phyloP scores from a whole-genome alignment of 2,797 vertebrate genomes.

The Buphagus erythrorhynchus region DNA sequence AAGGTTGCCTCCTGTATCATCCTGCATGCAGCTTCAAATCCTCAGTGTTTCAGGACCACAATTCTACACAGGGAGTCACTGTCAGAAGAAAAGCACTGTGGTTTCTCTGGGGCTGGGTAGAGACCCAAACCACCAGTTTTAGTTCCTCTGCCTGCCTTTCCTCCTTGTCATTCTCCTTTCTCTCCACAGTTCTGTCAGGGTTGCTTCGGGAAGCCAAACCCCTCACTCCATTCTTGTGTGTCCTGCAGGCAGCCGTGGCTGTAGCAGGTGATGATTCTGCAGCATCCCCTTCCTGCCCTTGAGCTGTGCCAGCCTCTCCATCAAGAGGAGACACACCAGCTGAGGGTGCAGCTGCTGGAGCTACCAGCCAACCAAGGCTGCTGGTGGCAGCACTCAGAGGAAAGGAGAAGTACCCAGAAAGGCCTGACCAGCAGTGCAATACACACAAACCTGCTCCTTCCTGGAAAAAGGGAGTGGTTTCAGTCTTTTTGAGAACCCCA shows the following conservation, averaged over 20 bases:
- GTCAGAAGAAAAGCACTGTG: not conserved
- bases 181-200: not conserved
- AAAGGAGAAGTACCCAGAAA: conserved; percentile 2
- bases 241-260: not conserved
- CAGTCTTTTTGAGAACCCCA: not conserved
- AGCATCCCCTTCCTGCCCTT: not conserved
- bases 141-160: conserved; percentile 2
- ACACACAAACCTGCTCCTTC: not conserved
- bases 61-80: not conserved
- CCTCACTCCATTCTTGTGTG: not conserved
- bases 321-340: not conserved
- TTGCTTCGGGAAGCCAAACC: not conserved
- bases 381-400: not conserved
- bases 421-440: not conserved
- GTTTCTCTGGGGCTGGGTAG: not conserved
- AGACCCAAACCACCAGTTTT: not conserved
- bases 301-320: not conserved
- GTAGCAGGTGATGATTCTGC: not conserved
- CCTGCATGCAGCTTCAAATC: not conserved
- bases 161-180: not conserved
- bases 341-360: not conserved
- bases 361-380: not conserved
- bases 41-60: not conserved
- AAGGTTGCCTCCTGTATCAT: not conserved
- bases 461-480: not conserved